phyloP scores from a whole-genome alignment of 2,113 vertebrate genomes.

The Rhipidura dahli region DNA sequence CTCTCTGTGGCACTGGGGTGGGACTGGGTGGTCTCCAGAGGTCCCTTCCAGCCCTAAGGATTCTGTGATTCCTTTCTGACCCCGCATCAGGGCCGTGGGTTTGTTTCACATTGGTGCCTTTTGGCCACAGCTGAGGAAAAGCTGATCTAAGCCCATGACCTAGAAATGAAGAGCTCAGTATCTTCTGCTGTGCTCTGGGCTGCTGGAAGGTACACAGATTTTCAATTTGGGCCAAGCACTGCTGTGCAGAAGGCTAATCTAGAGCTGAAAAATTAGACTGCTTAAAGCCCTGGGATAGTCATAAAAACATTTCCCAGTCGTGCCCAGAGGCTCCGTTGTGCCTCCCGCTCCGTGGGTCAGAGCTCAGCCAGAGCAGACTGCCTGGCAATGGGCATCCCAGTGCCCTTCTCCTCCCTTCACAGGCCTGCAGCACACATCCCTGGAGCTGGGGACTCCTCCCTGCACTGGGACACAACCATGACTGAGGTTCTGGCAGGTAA shows the following conservation, averaged over 20 bases:
- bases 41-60: not conserved
- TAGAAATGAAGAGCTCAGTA: not conserved
- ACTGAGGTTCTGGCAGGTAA: fast-evolving
- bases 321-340: fast-evolving
- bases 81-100: fast-evolving
- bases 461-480: fast-evolving
- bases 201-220: not conserved
- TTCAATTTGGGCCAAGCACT: not conserved
- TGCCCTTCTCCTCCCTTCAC: not conserved
- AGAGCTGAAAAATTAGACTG: not conserved
- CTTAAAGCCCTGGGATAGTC: not conserved
- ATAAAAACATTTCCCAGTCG: fast-evolving
- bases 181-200: not conserved
- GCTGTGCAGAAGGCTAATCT: not conserved
- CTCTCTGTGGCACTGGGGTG: not conserved
- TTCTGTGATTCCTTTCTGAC: not conserved
- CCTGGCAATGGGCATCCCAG: not conserved
- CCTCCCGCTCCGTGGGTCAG: not conserved
- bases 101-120: not conserved
- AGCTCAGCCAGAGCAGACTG: not conserved
- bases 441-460: not conserved
- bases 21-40: not conserved
- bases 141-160: not conserved
- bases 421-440: fast-evolving
- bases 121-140: not conserved